phyloP scores from a whole-genome alignment of 1,140 invertebrate species.

The Euwallacea fornicatus region DNA sequence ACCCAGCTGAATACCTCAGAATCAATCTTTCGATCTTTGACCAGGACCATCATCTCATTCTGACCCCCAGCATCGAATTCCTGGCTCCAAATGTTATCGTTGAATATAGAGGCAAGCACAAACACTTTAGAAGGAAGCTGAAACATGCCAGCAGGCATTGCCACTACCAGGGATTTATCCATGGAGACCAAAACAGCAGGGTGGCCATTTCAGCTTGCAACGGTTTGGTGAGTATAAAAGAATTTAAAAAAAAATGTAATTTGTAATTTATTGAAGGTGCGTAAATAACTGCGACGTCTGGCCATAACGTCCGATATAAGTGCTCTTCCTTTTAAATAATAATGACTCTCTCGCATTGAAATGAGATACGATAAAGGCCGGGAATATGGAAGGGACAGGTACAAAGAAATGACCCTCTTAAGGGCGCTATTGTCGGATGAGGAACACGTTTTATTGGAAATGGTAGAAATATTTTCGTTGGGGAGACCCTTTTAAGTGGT shows the following conservation, averaged over 20 bases:
- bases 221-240: slow-evolving; percentile 71
- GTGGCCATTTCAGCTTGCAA: slow-evolving; percentile 79
- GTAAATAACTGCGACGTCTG: slow-evolving; percentile 28
- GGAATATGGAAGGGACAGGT: slow-evolving; percentile 36
- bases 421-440: slow-evolving; percentile 28
- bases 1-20: slow-evolving; percentile 53
- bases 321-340: slow-evolving; percentile 35
- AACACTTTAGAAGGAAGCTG: slow-evolving; percentile 57
- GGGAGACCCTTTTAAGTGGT: slow-evolving; percentile 14
- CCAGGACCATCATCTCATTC: slow-evolving; percentile 58
- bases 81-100: slow-evolving; percentile 69
- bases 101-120: slow-evolving; percentile 65
- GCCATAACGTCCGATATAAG: slow-evolving; percentile 34
- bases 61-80: slow-evolving; percentile 66
- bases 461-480: slow-evolving; percentile 28
- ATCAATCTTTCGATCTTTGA: slow-evolving; percentile 61
- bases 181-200: slow-evolving; percentile 65
- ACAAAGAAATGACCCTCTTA: slow-evolving; percentile 38
- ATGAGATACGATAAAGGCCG: slow-evolving; percentile 36
- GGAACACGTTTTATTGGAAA: slow-evolving; percentile 34
- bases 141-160: slow-evolving; percentile 61
- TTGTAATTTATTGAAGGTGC: slow-evolving; percentile 36
- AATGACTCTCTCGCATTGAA: slow-evolving; percentile 35
- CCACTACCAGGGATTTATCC: slow-evolving; percentile 74
- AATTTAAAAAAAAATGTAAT: slow-evolving; percentile 12